Evolutionary conservation across 2,113 vertebrate species (phyloP).

Genomic region (Polypterus senegalus): DNA sequence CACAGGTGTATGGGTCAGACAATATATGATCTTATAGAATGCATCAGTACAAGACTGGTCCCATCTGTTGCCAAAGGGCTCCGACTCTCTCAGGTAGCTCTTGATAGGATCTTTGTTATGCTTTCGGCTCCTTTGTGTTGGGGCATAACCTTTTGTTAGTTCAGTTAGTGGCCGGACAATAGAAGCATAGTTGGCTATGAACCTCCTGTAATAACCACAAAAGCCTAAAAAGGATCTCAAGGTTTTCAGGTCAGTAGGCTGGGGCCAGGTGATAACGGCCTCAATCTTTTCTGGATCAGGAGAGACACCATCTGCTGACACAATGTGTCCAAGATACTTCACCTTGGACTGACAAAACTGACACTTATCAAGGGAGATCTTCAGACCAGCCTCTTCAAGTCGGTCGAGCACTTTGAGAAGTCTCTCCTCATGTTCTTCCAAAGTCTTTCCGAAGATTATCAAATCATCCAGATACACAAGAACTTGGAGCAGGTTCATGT

Average conservation of each 20-base stretch:
- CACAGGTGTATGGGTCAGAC: no score
- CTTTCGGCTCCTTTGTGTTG: no score
- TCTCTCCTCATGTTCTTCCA: slow-evolving; percentile 8
- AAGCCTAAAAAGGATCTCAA: no score
- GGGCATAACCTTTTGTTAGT: no score
- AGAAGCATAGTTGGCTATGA: no score
- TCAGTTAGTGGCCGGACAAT: no score
- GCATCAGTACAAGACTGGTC: no score
- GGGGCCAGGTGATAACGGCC: slow-evolving; percentile 3
- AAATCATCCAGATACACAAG: neutral
- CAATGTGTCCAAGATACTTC: slow-evolving; percentile 13
- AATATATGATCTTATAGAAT: no score
- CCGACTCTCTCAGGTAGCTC: no score
- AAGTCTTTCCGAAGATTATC: neutral
- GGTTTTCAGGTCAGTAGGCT: slow-evolving; percentile 8
- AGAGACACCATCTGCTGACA: slow-evolving; percentile 8
- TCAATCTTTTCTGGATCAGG: slow-evolving; percentile 8
- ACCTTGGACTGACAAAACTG: neutral
- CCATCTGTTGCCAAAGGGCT: no score
- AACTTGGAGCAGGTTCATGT: slow-evolving; percentile 2
- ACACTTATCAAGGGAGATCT: neutral
- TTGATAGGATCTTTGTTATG: no score
- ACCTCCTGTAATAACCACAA: no score
- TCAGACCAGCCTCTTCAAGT: neutral
- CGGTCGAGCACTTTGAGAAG: neutral